phyloP scores from a whole-genome alignment of 1,140 invertebrate genomes.

The Drosophila serrata region DNA sequence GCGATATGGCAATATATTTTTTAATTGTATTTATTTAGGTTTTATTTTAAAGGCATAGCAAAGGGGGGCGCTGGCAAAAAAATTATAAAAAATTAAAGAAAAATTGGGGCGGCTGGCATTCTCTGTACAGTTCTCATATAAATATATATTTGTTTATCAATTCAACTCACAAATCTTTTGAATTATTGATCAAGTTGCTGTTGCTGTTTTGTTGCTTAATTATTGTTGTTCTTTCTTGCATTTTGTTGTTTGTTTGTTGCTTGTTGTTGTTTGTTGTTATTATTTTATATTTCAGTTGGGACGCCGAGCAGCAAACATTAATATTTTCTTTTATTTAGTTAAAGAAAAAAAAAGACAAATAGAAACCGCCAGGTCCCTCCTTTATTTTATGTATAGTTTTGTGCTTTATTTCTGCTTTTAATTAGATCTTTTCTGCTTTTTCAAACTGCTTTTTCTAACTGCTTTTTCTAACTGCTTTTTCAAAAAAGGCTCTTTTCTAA shows the following conservation, averaged over 20 bases:
- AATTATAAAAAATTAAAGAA: constrained; percentile 15
- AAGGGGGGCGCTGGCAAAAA: constrained; percentile 37
- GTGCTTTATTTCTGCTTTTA: background rate
- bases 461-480: constrained; percentile 12
- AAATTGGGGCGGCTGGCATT: constrained; percentile 34
- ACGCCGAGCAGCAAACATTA: constrained; percentile 63
- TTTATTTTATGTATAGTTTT: constrained; percentile 1
- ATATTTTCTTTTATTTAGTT: background rate
- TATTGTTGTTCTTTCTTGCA: constrained; percentile 24
- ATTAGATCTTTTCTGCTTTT: background rate
- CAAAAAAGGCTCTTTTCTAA: background rate
- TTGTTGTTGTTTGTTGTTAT: constrained; percentile 9
- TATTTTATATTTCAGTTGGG: constrained; percentile 25
- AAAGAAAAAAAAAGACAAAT: constrained; percentile 18
- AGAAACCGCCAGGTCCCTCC: constrained; percentile 76
- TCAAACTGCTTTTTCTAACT: background rate
- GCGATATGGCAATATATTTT: constrained; percentile 29
- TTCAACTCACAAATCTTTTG: constrained; percentile 70
- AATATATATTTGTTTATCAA: background rate
- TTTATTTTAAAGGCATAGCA: constrained; percentile 54
- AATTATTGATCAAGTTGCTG: constrained; percentile 38
- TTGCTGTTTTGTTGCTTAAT: constrained; percentile 44
- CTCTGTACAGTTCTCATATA: constrained; percentile 52
- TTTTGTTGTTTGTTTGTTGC: constrained; percentile 15
- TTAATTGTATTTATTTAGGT: constrained; percentile 8